Conservation (phyloP, 2,797 vertebrate species). For the Nannoperca australis region DNA sequence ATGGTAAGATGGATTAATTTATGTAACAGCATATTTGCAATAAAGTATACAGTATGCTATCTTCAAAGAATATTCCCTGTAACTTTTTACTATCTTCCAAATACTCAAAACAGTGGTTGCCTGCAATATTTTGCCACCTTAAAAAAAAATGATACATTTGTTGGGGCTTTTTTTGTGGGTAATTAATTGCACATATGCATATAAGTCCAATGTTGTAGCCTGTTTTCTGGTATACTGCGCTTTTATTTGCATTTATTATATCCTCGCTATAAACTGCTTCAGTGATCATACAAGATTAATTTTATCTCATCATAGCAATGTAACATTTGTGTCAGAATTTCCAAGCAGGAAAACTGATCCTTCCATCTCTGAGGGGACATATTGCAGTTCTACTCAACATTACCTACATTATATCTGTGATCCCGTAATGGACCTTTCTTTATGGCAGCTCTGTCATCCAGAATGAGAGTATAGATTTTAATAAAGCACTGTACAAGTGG, state of each 20-base stretch:
- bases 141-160: too few relatives aligned
- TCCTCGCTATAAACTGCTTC: neutral
- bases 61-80: too few relatives aligned
- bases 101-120: too few relatives aligned
- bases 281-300: neutral
- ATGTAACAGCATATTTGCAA: neutral
- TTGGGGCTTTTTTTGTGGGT: neutral
- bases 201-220: neutral
- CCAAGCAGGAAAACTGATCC: conserved; percentile 2
- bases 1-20: neutral
- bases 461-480: conserved; percentile 26
- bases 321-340: conserved; percentile 16
- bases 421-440: conserved; percentile 34
- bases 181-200: neutral
- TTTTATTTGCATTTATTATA: neutral
- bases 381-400: neutral
- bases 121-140: too few relatives aligned
- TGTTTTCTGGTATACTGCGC: neutral
- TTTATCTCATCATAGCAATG: conserved; percentile 2
- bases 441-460: conserved; percentile 18
- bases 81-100: too few relatives aligned
- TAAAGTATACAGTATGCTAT: too few relatives aligned
- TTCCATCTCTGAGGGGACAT: neutral
- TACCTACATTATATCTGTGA: conserved; percentile 19
- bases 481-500: neutral